Conservation (phyloP, 2,888 invertebrate species). For the Perizoma affinitatum region DNA sequence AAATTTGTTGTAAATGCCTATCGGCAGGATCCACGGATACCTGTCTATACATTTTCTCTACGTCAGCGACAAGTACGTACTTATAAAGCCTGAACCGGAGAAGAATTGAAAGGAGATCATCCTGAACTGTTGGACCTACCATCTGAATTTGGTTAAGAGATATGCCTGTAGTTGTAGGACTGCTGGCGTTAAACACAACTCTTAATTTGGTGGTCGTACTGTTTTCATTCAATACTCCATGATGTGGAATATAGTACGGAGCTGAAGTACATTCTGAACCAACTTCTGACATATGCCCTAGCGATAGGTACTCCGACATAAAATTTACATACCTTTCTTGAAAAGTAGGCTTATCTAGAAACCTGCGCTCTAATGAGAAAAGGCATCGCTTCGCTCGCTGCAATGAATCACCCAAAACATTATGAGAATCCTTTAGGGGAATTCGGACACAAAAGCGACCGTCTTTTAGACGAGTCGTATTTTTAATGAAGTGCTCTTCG, state of each 20-base stretch:
- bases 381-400: slow-evolving; percentile 34
- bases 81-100: slow-evolving; percentile 35
- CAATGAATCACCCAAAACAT: slow-evolving; percentile 36
- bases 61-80: slow-evolving; percentile 33
- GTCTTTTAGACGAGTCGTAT: slow-evolving; percentile 36
- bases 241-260: slow-evolving; percentile 22
- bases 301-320: too few relatives aligned
- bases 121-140: slow-evolving; percentile 10
- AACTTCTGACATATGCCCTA: too few relatives aligned
- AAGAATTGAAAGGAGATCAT: slow-evolving; percentile 39
- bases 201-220: slow-evolving; percentile 32
- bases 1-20: slow-evolving; percentile 32
- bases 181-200: slow-evolving; percentile 32
- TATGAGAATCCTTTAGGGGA: slow-evolving; percentile 34
- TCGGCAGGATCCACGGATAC: slow-evolving; percentile 30
- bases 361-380: slow-evolving; percentile 10
- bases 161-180: slow-evolving; percentile 8
- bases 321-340: slow-evolving; percentile 34
- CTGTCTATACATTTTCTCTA: slow-evolving; percentile 42
- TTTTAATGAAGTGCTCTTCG: slow-evolving; percentile 41
- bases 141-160: slow-evolving; percentile 18
- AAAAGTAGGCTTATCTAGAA: slow-evolving; percentile 4
- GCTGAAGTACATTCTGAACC: too few relatives aligned
- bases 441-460: slow-evolving; percentile 42
- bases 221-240: slow-evolving; percentile 29